phyloP scores from a whole-genome alignment of 2,888 invertebrate species.

The Meandrusa payeni region DNA sequence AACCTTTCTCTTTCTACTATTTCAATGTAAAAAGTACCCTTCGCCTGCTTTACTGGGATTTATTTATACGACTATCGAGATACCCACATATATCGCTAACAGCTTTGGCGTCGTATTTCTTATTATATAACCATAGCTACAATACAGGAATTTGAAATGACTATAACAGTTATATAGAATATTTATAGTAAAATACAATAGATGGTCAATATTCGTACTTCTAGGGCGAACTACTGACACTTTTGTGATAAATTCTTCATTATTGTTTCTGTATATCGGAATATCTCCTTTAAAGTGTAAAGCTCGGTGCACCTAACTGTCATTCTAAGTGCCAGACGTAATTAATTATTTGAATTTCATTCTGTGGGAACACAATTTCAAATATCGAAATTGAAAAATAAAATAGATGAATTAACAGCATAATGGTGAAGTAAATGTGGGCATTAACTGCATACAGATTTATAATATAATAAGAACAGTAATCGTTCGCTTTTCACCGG shows the following conservation, averaged over 20 bases:
- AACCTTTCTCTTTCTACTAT: too few relatives aligned
- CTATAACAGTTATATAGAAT: too few relatives aligned
- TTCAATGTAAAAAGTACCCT: background rate
- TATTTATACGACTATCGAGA: background rate
- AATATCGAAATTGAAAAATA: background rate
- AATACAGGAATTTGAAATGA: slow-evolving; percentile 10
- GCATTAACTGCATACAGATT: slow-evolving; percentile 5
- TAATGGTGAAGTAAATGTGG: background rate
- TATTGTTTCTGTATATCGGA: too few relatives aligned
- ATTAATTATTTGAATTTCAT: too few relatives aligned
- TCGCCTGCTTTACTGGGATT: slow-evolving; percentile 21
- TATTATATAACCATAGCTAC: slow-evolving; percentile 10
- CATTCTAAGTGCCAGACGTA: too few relatives aligned
- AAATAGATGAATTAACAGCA: background rate
- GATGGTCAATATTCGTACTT: too few relatives aligned
- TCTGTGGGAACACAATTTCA: background rate
- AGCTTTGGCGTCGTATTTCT: slow-evolving; percentile 7
- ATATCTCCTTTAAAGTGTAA: too few relatives aligned
- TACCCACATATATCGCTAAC: slow-evolving; percentile 10
- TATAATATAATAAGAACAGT: slow-evolving; percentile 18
- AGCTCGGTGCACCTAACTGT: too few relatives aligned
- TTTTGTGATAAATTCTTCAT: too few relatives aligned
- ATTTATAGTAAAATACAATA: too few relatives aligned
- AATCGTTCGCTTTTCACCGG: slow-evolving; percentile 21
- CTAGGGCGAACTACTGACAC: too few relatives aligned